A percentile compares a stretch with the other conserved stretches of the same genome.
Evolutionary conservation across 1,140 invertebrate genomes (phyloP).

Genomic region (Drosophila kepulauana): DNA sequence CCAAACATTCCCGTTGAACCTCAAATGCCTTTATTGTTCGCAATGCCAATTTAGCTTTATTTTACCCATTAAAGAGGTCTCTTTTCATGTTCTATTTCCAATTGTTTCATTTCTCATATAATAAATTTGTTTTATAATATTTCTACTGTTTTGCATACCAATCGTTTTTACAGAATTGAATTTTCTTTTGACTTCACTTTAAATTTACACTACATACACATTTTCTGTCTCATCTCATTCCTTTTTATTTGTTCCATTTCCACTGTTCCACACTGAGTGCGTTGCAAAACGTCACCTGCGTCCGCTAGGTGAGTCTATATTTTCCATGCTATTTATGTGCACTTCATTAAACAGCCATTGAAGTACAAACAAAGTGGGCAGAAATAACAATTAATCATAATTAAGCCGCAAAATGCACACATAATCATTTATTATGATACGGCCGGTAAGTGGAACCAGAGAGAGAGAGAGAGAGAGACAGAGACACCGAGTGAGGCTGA

Average conservation of each 20-base stretch:
- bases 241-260: slow-evolving; percentile 1
- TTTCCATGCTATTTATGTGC: slow-evolving; percentile 39
- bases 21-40: too few species aligned
- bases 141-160: too few species aligned
- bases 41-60: too few species aligned
- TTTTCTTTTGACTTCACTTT: too few species aligned
- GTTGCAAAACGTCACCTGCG: neutral
- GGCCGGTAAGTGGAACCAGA: neutral
- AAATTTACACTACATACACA: too few species aligned
- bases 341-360: slow-evolving; percentile 63
- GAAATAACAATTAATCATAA: slow-evolving; percentile 79
- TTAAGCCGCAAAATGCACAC: slow-evolving; percentile 61
- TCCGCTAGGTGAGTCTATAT: slow-evolving; percentile 13
- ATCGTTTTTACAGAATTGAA: too few species aligned
- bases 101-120: too few species aligned
- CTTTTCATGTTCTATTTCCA: too few species aligned
- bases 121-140: too few species aligned
- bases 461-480: slow-evolving; percentile 2
- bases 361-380: slow-evolving; percentile 48
- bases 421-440: slow-evolving; percentile 53
- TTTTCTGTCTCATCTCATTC: neutral
- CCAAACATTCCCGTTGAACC: too few species aligned
- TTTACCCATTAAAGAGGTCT: too few species aligned
- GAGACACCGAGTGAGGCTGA: neutral
- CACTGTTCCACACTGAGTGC: neutral